phyloP scores from a whole-genome alignment of 2,888 invertebrate genomes.

The Stenodema calcarata region DNA sequence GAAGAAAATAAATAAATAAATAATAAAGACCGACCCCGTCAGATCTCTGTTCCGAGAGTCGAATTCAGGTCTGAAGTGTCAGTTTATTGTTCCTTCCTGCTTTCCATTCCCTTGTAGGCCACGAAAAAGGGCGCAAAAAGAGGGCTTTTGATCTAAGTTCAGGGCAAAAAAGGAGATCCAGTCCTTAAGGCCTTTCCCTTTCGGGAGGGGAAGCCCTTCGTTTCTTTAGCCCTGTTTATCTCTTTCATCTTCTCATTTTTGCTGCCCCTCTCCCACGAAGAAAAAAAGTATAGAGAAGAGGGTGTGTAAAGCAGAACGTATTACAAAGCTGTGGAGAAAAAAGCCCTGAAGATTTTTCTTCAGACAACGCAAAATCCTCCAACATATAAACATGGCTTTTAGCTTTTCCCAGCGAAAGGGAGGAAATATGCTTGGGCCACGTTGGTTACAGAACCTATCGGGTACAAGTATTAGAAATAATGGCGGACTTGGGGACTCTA shows the following conservation, averaged over 20 bases:
- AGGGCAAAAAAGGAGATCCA: background rate
- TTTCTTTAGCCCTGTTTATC: slow-evolving; percentile 36
- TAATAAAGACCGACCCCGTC: background rate
- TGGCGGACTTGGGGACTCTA: too few species aligned
- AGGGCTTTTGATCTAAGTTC: slow-evolving; percentile 3
- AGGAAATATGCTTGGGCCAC: too few species aligned
- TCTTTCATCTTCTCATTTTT: slow-evolving; percentile 34
- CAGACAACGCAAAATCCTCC: background rate
- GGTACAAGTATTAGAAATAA: too few species aligned
- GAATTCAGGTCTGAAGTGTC: background rate
- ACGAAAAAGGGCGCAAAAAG: background rate
- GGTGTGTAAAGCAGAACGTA: background rate
- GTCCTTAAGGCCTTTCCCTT: slow-evolving; percentile 5
- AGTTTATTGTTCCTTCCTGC: slow-evolving; percentile 2
- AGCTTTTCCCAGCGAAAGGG: background rate
- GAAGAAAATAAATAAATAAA: background rate
- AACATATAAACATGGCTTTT: background rate
- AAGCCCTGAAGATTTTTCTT: background rate
- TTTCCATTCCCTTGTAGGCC: background rate
- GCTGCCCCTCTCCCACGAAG: background rate
- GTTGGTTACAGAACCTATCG: too few species aligned
- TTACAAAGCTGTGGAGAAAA: background rate
- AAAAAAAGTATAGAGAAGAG: background rate
- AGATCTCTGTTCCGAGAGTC: background rate
- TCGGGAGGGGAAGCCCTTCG: background rate